phyloP scores from a whole-genome alignment of 37 sponge, comb jelly and placozoan genomes.

The Petrosia ficiformis region DNA sequence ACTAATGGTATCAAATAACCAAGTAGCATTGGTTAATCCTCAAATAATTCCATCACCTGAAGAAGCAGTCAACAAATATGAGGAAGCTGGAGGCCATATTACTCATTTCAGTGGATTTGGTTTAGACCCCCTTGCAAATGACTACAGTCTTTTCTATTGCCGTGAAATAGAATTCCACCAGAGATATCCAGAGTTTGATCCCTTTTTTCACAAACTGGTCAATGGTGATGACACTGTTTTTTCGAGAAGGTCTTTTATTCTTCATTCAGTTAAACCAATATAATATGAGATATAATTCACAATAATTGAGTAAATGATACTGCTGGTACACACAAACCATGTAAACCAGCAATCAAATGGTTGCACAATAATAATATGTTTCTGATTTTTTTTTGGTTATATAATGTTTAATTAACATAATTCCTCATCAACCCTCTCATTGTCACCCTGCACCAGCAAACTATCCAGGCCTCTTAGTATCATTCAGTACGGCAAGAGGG shows the following conservation, averaged over 20 bases:
- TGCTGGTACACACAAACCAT: too few relatives aligned
- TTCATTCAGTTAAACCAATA: neutral
- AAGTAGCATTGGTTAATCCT: neutral
- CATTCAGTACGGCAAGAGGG: conserved; percentile 34
- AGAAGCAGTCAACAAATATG: conserved; percentile 10
- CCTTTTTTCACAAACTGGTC: conserved; percentile 18
- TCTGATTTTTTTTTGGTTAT: too few relatives aligned
- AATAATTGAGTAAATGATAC: too few relatives aligned
- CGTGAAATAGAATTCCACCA: conserved; percentile 11
- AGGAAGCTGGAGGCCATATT: conserved; percentile 26
- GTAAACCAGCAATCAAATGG: too few relatives aligned
- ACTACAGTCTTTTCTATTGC: neutral
- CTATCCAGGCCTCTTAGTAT: too few relatives aligned
- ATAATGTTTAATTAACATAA: too few relatives aligned
- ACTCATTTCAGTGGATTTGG: conserved; percentile 79
- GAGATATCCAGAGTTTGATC: neutral
- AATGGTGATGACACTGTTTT: conserved; percentile 18
- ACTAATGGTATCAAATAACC: neutral
- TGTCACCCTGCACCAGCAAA: too few relatives aligned
- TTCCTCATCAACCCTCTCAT: too few relatives aligned
- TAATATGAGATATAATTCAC: too few relatives aligned
- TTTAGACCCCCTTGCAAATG: neutral
- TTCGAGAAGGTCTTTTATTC: conserved; percentile 17
- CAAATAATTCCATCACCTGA: neutral
- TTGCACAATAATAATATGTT: too few relatives aligned